Evolutionary conservation across 1,140 invertebrate species (phyloP), one percentile per base, ranked within the genome.

Genomic region (Caerostris extrusa): DNA sequence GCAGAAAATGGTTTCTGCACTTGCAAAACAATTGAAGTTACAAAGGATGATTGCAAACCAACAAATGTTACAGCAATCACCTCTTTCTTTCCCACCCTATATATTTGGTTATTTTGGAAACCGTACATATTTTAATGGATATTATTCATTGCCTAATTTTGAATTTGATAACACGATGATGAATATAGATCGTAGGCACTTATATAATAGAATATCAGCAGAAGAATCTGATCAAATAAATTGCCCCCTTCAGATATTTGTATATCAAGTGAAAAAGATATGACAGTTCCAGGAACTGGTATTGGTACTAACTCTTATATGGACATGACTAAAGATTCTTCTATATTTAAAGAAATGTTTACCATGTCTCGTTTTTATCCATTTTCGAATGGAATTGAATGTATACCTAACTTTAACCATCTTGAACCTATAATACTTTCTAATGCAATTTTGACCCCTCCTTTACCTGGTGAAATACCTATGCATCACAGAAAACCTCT

Each of bases 391-490:
- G 0, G 55, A 60, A 55, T 17, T 7, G 3, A 6, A 12, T 7
- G 17, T 50, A 34, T 34, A 34, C 17, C 56, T 5, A 53, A 50
- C 12, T 64, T 95, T 95, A 82, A 94, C 96, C 95, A 95, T 95
- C 95, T 95, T 96, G 98, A 98, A 95, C 97, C 98, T 82, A 98
- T 99, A 94, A 97, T 98, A 94, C 97, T 98, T 82, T 98, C 98
- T 96, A 97, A 97, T 82, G 98, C 98, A 95, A 98, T 98, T 14
- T 96, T 99, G 53, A 98, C 98, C 95, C 98, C 98, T 69, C 98
- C 98, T 17, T 98, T 98, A 96, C 97, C 98, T 91, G 95, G 97
- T 95, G 97, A 98, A 14, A 98, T 98, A 60, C 97, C 97, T 3
- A 98, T 98, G 0, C 98, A 98, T 1, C 94, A 96, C 86, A 98